Evolutionary conservation across 2,797 vertebrate genomes (phyloP).

Genomic region (Zalophus californianus): DNA sequence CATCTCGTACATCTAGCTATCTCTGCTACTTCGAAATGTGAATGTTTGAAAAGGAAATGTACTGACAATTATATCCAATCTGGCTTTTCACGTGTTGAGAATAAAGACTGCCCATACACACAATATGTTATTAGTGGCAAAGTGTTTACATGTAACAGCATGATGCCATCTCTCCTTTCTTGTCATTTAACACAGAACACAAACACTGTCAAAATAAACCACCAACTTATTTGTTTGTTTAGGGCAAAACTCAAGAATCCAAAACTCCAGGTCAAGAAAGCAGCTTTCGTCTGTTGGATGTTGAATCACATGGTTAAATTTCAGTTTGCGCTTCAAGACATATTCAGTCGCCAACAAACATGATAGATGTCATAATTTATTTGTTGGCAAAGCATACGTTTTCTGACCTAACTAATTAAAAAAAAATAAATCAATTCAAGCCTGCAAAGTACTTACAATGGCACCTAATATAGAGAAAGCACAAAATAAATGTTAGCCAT

Average conservation of each 20-base stretch:
- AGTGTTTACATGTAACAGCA: slow-evolving; percentile 53
- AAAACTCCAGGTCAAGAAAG: slow-evolving; percentile 49
- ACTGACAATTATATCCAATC: slow-evolving; percentile 43
- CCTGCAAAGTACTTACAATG: slow-evolving; percentile 5
- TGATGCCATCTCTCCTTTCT: slow-evolving; percentile 29
- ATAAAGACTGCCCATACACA: slow-evolving; percentile 45
- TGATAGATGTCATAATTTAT: slow-evolving; percentile 47
- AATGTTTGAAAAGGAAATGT: slow-evolving; percentile 37
- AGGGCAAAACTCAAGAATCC: slow-evolving; percentile 19
- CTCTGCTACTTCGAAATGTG: neutral
- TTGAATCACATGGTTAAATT: slow-evolving; percentile 35
- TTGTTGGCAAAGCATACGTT: slow-evolving; percentile 66
- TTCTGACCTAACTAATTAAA: slow-evolving; percentile 62
- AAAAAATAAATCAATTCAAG: slow-evolving; percentile 72
- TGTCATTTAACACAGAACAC: slow-evolving; percentile 52
- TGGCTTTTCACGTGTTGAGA: slow-evolving; percentile 61
- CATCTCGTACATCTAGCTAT: neutral
- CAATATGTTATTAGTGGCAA: slow-evolving; percentile 54
- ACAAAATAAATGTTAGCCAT: slow-evolving; percentile 69
- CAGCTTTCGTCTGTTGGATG: slow-evolving; percentile 9
- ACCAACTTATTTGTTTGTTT: slow-evolving; percentile 13
- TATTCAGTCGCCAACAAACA: slow-evolving; percentile 30
- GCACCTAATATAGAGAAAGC: slow-evolving; percentile 13
- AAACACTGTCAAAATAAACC: slow-evolving; percentile 51
- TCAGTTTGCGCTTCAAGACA: slow-evolving; percentile 64